Percentiles rank a stretch among this genome's conserved stretches.
Evolutionary conservation across 2,113 vertebrate genomes (phyloP).

Genomic region (Petromus typicus): DNA sequence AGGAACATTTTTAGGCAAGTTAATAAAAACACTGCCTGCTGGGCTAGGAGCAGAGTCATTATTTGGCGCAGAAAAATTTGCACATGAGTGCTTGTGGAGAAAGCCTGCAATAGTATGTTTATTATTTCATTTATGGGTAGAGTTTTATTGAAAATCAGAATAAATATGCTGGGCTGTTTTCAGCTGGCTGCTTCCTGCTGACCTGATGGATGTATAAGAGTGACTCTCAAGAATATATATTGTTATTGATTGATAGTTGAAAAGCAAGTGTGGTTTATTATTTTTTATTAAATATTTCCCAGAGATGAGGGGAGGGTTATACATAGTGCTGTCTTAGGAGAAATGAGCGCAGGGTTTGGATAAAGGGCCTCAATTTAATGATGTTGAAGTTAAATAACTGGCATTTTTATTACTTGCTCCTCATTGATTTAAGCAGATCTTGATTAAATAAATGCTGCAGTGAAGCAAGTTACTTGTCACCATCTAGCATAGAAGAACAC

Average conservation of each 20-base stretch:
- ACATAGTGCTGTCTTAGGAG: background rate
- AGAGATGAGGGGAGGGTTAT: background rate
- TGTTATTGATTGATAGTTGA: slow-evolving; percentile 22
- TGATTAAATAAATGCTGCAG: too few relatives aligned
- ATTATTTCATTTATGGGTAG: slow-evolving; percentile 60
- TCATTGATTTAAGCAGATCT: background rate
- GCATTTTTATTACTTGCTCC: background rate
- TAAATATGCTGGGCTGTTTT: slow-evolving; percentile 57
- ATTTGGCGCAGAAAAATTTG: slow-evolving; percentile 72
- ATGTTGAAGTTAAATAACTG: background rate
- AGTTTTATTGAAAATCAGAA: slow-evolving; percentile 44
- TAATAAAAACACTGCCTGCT: slow-evolving; percentile 83
- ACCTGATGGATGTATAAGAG: background rate
- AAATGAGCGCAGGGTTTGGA: background rate
- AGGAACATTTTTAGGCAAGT: slow-evolving; percentile 78
- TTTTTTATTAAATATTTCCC: background rate
- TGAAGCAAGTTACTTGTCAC: background rate
- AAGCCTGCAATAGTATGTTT: slow-evolving; percentile 59
- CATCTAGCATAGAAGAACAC: background rate
- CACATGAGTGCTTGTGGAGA: slow-evolving; percentile 63
- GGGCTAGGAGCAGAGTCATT: slow-evolving; percentile 75
- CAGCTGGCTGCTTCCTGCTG: slow-evolving; percentile 31
- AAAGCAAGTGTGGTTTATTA: slow-evolving; percentile 22
- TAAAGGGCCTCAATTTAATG: background rate
- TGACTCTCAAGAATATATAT: background rate